A percentile compares a stretch with the other conserved stretches of the same genome.
These are phyloP conservation scores for Scaptomyza reducta DNA, from an alignment of 2,888 invertebrate genomes.

Conservation along the genomic window DNA sequence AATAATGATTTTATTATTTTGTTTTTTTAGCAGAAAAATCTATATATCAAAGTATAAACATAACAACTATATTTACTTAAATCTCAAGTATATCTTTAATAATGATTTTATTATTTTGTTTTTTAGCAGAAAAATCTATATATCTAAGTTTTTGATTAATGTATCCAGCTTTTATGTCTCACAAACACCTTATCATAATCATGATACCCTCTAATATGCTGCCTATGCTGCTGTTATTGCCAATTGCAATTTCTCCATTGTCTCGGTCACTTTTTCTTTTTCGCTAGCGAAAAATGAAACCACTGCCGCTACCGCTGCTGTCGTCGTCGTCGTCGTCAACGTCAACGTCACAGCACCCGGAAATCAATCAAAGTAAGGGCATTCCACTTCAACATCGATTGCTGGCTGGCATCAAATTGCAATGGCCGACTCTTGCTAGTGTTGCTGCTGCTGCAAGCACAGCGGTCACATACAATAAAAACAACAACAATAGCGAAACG, in stretches of 20 bases:
- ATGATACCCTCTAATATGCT: conserved; percentile 19
- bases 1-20: not conserved
- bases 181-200: conserved; percentile 26
- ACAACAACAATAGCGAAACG: conserved; percentile 13
- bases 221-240: conserved; percentile 22
- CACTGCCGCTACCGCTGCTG: conserved; percentile 26
- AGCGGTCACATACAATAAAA: conserved; percentile 29
- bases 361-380: conserved; percentile 81
- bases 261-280: conserved; percentile 63
- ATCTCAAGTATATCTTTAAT: not conserved
- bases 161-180: not conserved
- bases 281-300: conserved; percentile 52
- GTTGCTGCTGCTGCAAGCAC: conserved; percentile 38
- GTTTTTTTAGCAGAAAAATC: not conserved
- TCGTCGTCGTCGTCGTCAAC: conserved; percentile 24
- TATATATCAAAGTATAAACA: not conserved
- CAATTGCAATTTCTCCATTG: conserved; percentile 62
- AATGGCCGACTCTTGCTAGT: conserved; percentile 44
- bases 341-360: conserved; percentile 71
- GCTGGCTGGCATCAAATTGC: conserved; percentile 63
- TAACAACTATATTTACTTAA: not conserved
- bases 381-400: conserved; percentile 69
- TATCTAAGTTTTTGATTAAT: too few species aligned
- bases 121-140: not conserved
- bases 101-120: not conserved